Evolutionary conservation across 2,888 invertebrate species (phyloP).

Genomic region (Campoletis raptor): DNA sequence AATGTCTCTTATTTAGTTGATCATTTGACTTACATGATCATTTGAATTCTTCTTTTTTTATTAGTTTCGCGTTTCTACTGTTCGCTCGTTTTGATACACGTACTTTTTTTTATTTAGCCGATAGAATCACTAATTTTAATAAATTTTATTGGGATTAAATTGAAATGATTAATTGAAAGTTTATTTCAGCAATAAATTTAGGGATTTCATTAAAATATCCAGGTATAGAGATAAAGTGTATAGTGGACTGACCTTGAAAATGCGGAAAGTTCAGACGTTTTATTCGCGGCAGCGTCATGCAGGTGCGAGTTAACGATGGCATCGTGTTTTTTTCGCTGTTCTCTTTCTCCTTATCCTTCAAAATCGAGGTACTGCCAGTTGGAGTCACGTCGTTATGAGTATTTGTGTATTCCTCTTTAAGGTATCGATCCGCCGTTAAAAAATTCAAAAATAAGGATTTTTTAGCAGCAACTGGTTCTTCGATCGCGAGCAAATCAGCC

Average conservation of each 20-base stretch:
- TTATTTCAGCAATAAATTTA: neutral
- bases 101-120: neutral
- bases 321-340: constrained; percentile 70
- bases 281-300: constrained; percentile 77
- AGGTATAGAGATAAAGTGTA: neutral
- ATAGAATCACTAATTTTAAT: neutral
- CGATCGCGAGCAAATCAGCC: constrained; percentile 39
- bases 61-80: neutral
- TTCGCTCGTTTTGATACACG: neutral
- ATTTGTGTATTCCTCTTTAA: constrained; percentile 39
- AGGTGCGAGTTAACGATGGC: constrained; percentile 78
- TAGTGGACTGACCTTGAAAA: constrained; percentile 73
- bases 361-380: neutral
- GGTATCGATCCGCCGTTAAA: constrained; percentile 47
- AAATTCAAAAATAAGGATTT: constrained; percentile 61
- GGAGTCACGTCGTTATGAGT: constrained; percentile 15
- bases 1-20: too few relatives aligned
- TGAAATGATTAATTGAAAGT: neutral
- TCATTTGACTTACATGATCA: too few relatives aligned
- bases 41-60: too few relatives aligned
- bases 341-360: constrained; percentile 47
- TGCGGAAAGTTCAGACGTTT: constrained; percentile 76
- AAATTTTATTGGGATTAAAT: neutral
- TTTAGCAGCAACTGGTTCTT: constrained; percentile 52
- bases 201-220: neutral